Conservation (phyloP, 1,140 invertebrate species). For the Scaptomyza montana region DNA sequence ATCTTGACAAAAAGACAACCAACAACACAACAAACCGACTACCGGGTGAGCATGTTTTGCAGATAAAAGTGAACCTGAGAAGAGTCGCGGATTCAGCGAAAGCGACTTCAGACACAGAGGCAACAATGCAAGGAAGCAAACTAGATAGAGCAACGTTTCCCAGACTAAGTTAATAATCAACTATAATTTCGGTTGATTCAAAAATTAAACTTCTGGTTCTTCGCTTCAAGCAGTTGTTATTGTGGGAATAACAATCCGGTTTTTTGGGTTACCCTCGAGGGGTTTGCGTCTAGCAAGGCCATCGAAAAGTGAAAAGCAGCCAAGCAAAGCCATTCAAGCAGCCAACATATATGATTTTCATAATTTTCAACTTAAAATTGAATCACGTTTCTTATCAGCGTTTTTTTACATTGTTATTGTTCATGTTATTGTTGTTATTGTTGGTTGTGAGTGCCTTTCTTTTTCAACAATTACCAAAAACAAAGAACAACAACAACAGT, state of each 20-base stretch:
- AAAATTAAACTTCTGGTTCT: background rate
- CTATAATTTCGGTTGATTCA: too few relatives aligned
- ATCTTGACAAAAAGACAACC: conserved; percentile 27
- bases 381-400: conserved; percentile 79
- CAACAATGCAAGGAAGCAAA: conserved; percentile 72
- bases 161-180: background rate
- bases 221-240: background rate
- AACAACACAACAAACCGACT: conserved; percentile 14
- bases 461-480: conserved; percentile 78
- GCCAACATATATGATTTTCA: conserved; percentile 62
- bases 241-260: background rate
- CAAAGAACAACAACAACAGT: conserved; percentile 41
- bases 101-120: conserved; percentile 51
- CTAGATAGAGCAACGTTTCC: background rate
- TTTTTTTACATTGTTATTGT: conserved; percentile 1
- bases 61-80: conserved; percentile 42
- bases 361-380: conserved; percentile 77
- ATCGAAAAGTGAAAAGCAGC: background rate
- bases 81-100: conserved; percentile 30
- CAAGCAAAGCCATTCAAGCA: conserved; percentile 18
- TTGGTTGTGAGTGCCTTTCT: conserved; percentile 69
- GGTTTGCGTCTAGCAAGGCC: background rate
- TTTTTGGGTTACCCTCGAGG: background rate
- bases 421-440: too few relatives aligned
- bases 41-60: conserved; percentile 47